Evolutionary conservation across 2,113 vertebrate species (phyloP), one percentile per base, ranked within the genome.

Genomic region (Lota lota): DNA sequence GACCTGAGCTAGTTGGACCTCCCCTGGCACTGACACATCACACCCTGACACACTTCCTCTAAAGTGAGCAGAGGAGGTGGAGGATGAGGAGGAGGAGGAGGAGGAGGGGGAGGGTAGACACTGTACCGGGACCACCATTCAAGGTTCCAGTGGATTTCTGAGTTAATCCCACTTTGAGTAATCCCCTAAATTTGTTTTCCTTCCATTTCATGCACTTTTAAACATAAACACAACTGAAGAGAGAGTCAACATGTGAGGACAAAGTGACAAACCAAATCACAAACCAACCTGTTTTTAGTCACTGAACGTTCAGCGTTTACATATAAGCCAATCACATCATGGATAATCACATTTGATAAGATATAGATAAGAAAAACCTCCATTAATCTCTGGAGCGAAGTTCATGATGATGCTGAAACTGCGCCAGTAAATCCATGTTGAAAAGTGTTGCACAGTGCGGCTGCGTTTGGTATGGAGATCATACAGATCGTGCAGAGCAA

Each of bases 1-100:
- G 79, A 80, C 63, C 75, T 77, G 71, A 88, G 86, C 90, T 89
- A 80, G 88, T 82, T 77, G 85, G 86, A 84, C 83, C 83, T 83
- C 85, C 87, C 75, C 57, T 70, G 82, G 79, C 73, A 66, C 67
- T 76, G 75, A 72, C 80, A 87, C 83, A 78, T 90, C 81, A 73
- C 75, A 82, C 79, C 74, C 77, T 16, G 53, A 86, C 79, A 79
- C 20, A 60, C 76, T 81, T 82, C 78, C 80, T 88, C 70, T 71
- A 19, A 66, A 76, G 58, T 60, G n/a, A 7, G 71, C 64, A 65
- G 64, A 72, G 73, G 69, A 72, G 62, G 70, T 0, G 60, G 22
- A 67, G 68, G 2, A 11, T 0, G 4, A 56, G 53, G 17, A 53
- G 51, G 51, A 14, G 51, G 51, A 12, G 17, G 51, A 53, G 51